Evolutionary conservation across 2,888 invertebrate genomes (phyloP).

Genomic region (Cabera pusaria): DNA sequence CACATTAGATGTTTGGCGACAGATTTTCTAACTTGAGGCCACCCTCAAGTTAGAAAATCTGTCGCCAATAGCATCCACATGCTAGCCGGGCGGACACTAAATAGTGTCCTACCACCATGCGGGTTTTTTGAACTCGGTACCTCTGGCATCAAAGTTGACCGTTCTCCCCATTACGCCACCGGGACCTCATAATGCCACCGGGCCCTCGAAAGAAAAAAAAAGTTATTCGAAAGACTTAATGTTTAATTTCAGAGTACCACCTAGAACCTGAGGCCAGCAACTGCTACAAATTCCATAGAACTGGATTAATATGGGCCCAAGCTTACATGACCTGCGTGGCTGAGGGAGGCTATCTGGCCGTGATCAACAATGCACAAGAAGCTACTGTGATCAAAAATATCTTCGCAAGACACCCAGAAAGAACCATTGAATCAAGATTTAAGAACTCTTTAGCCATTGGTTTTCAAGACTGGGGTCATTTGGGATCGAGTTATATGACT

Average conservation of each 20-base stretch:
- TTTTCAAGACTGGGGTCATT: constrained; percentile 40
- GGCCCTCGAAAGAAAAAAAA: too few relatives aligned
- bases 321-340: constrained; percentile 51
- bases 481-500: constrained; percentile 41
- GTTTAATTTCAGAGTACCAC: constrained; percentile 43
- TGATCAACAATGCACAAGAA: constrained; percentile 49
- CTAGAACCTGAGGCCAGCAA: constrained; percentile 39
- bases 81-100: too few relatives aligned
- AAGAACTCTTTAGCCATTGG: constrained; percentile 37
- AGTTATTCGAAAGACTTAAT: too few relatives aligned
- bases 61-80: too few relatives aligned
- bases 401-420: constrained; percentile 34
- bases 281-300: constrained; percentile 57
- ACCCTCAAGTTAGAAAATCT: too few relatives aligned
- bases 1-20: too few relatives aligned
- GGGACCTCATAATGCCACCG: too few relatives aligned
- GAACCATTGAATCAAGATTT: constrained; percentile 23
- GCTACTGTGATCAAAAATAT: constrained; percentile 36
- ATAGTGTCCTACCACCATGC: too few relatives aligned
- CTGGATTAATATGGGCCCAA: constrained; percentile 42
- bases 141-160: too few relatives aligned
- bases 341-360: constrained; percentile 50
- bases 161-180: too few relatives aligned
- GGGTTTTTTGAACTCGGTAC: too few relatives aligned
- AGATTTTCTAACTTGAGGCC: too few relatives aligned